Conservation (phyloP, 2,888 invertebrate species). For the Eristalis intricaria region DNA sequence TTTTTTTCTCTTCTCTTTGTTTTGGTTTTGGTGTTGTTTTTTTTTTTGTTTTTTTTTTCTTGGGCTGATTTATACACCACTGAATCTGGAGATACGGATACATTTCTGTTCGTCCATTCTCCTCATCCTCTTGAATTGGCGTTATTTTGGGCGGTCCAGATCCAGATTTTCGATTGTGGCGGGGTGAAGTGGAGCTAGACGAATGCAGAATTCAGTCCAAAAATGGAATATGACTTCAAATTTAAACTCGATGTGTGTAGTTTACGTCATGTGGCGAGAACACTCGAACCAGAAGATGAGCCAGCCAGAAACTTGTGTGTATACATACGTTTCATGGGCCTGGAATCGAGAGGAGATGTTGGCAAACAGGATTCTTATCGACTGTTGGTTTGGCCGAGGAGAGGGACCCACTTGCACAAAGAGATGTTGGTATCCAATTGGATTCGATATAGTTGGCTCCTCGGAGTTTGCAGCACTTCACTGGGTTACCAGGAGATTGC, state of each 20-base stretch:
- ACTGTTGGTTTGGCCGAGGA: slow-evolving; percentile 17
- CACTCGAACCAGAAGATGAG: slow-evolving; percentile 1
- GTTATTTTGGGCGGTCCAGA: slow-evolving; percentile 4
- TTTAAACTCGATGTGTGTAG: slow-evolving; percentile 6
- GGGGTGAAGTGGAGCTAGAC: not conserved
- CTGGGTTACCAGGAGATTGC: slow-evolving; percentile 55
- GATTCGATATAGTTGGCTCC: slow-evolving; percentile 31
- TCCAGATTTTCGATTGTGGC: not conserved
- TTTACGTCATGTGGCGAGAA: slow-evolving; percentile 46
- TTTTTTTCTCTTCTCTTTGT: slow-evolving; percentile 54
- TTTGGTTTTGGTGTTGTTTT: slow-evolving; percentile 57
- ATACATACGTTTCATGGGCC: slow-evolving; percentile 17
- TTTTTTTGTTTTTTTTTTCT: slow-evolving; percentile 34
- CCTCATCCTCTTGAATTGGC: not conserved
- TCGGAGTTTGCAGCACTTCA: not conserved
- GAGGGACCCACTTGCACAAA: slow-evolving; percentile 12
- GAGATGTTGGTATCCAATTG: slow-evolving; percentile 46
- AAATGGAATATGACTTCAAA: slow-evolving; percentile 57
- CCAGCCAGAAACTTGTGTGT: slow-evolving; percentile 35
- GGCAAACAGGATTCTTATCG: slow-evolving; percentile 63
- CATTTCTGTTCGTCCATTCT: slow-evolving; percentile 33
- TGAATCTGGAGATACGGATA: slow-evolving; percentile 44
- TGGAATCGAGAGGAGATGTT: slow-evolving; percentile 24
- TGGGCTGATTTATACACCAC: slow-evolving; percentile 40
- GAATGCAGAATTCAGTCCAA: slow-evolving; percentile 44